phyloP scores from a whole-genome alignment of 2,888 invertebrate species.

The Diloba caeruleocephala region DNA sequence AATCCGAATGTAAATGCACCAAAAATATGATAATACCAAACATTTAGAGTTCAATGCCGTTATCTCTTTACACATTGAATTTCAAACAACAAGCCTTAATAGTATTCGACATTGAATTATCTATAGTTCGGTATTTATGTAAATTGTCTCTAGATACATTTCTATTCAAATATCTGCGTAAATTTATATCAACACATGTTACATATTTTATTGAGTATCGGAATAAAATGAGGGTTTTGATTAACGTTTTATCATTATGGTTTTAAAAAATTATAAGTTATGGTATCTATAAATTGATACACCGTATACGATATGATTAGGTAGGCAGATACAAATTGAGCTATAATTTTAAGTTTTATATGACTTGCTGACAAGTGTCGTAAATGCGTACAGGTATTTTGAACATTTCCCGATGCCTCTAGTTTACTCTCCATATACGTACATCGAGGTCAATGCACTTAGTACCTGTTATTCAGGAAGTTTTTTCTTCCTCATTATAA shows the following conservation, averaged over 20 bases:
- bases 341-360: conserved; percentile 46
- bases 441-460: conserved; percentile 60
- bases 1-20: conserved; percentile 14
- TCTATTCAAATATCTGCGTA: conserved; percentile 61
- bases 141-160: conserved; percentile 55
- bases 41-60: conserved; percentile 51
- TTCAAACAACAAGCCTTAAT: conserved; percentile 51
- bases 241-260: conserved; percentile 54
- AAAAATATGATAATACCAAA: conserved; percentile 33
- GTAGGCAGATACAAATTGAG: conserved; percentile 32
- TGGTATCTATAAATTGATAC: conserved; percentile 39
- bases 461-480: conserved; percentile 6
- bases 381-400: conserved; percentile 27
- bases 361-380: conserved; percentile 36
- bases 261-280: conserved; percentile 48
- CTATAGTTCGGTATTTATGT: conserved; percentile 59
- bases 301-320: conserved; percentile 42
- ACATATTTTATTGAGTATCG: conserved; percentile 47
- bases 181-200: conserved; percentile 52
- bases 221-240: conserved; percentile 47
- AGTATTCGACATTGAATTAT: conserved; percentile 57
- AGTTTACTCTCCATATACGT: conserved; percentile 38
- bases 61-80: conserved; percentile 46
- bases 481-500: background rate
- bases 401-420: conserved; percentile 23